phyloP scores from a whole-genome alignment of 2,113 vertebrate genomes.

The Mesitornis unicolor region DNA sequence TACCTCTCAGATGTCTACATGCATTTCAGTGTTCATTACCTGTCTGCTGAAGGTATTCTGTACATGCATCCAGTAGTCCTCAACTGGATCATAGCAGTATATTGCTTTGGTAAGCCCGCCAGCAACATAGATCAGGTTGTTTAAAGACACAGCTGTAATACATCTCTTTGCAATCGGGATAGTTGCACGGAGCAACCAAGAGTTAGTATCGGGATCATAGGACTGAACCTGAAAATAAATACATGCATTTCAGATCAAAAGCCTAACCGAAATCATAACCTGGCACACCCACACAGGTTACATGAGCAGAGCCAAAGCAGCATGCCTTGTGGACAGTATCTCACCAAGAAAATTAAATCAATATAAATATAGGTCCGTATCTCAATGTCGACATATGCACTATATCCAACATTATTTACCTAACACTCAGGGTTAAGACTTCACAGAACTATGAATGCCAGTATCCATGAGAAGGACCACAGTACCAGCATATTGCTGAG shows the following conservation, averaged over 20 bases:
- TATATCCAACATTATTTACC: not conserved
- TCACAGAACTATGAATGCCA: not conserved
- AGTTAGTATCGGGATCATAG: constrained; percentile 89
- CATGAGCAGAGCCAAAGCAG: not conserved
- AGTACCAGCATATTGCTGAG: not conserved
- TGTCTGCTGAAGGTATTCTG: constrained; percentile 95
- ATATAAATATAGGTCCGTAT: rapidly evolving
- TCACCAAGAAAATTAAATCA: not conserved
- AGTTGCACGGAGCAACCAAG: constrained; percentile 91
- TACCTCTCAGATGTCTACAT: not conserved
- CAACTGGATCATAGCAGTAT: constrained; percentile 94
- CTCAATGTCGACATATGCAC: not conserved
- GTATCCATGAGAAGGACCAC: not conserved
- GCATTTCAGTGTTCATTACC: constrained; percentile 71
- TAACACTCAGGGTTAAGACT: not conserved
- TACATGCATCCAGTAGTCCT: constrained; percentile 98
- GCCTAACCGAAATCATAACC: not conserved
- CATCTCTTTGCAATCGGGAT: constrained; percentile 97
- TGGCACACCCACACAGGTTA: not conserved
- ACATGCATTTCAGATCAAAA: not conserved
- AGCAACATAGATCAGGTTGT: constrained; percentile 95
- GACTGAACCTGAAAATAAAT: constrained; percentile 88
- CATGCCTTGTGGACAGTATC: not conserved
- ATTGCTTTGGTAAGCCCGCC: constrained; percentile 95
- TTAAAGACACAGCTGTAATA: constrained; percentile 94